Base-by-base conservation (phyloP, 2,113 vertebrate species). In the Cynoglossus semilaevis region DNA sequence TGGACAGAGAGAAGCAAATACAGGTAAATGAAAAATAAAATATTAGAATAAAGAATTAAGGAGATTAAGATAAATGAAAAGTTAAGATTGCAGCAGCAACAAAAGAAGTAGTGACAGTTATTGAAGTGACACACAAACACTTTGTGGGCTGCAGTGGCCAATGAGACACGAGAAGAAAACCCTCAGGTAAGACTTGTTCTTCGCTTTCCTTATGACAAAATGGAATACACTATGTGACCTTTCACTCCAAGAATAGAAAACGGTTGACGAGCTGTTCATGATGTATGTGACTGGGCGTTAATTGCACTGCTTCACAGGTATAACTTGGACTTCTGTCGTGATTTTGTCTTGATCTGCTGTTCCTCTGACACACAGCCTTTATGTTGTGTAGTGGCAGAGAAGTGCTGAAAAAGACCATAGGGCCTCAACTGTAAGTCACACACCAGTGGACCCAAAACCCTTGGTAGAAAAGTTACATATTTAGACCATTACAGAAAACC, bases 351-450 rank as follows among this genome's bases (percentile, higher is more conserved):
- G 92, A 95, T 93, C 91, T 95, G 92, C 93, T 94, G 92, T 94
- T 94, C 94, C 94, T 95, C 91, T 93, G n/a, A n/a, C 92, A 94
- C 91, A 90, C 88, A 95, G 93, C 92, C 93, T 91, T 72, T 95
- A 94, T 91, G 92, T 90, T 93, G 91, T 91, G 93, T 93, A 93
- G 93, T 91, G 92, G 92, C 93, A 92, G 92, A 93, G 93, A 93
- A 89, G 93, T 87, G 91, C 87, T 91, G 93, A 76, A 94, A 93
- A 29, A 6, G 22, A 6, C 93, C 91, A 83, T 95, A 95, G 92
- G 88, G 92, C 93, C 91, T 81, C 92, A 93, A 91, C 94, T 95
- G 94, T 94, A 95, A 96, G 94, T 96, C 90, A 84, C 92, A 85
- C 89, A 77, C 82, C 73, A 86, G 85, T 89, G 89, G 83, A 90